phyloP scores from a whole-genome alignment of 2,113 vertebrate species.

The Heteronetta atricapilla region DNA sequence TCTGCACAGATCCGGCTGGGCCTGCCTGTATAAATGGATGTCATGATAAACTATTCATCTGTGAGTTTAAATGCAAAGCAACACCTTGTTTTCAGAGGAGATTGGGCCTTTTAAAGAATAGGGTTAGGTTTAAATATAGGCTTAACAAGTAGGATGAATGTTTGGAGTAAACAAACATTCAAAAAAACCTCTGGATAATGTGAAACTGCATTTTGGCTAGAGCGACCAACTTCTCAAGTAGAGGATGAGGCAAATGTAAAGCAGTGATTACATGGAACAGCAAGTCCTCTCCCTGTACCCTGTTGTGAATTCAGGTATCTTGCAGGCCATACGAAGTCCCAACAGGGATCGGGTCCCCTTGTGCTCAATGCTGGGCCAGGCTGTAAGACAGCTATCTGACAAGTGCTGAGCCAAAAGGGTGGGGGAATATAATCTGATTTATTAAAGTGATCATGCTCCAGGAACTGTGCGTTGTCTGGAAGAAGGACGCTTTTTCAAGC shows the following conservation, averaged over 20 bases:
- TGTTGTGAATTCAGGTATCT: background rate
- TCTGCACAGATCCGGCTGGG: background rate
- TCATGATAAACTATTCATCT: rapidly evolving
- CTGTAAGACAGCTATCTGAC: background rate
- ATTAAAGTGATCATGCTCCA: background rate
- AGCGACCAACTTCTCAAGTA: background rate
- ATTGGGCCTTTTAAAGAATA: background rate
- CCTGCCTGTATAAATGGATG: background rate
- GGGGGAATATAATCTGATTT: background rate
- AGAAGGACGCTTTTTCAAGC: background rate
- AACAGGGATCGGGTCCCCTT: background rate
- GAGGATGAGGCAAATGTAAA: background rate
- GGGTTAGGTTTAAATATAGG: background rate
- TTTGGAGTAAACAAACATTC: background rate
- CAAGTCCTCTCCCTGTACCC: background rate
- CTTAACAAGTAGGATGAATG: background rate
- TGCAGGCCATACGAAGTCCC: too few relatives aligned
- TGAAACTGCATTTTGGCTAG: background rate
- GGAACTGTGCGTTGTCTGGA: rapidly evolving
- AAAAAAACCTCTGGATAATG: background rate
- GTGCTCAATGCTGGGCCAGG: too few relatives aligned
- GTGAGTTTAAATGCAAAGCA: background rate
- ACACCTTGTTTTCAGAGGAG: background rate
- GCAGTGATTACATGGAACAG: rapidly evolving
- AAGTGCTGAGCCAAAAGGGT: background rate